phyloP scores from a whole-genome alignment of 1,140 invertebrate genomes.

The Aplysia californica region DNA sequence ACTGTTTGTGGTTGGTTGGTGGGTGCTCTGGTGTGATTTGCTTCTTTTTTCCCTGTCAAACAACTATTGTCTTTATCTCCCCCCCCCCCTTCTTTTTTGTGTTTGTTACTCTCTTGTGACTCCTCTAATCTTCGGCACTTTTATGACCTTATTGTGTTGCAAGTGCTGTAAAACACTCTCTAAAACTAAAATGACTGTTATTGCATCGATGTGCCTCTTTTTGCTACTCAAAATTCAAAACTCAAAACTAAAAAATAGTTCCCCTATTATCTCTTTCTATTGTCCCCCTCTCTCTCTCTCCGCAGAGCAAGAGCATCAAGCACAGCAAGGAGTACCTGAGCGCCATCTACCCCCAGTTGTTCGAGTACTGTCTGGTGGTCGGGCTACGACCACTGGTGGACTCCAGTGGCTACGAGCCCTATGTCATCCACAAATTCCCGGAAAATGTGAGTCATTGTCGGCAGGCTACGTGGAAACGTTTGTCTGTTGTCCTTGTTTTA shows the following conservation, averaged over 20 bases:
- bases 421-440: slow-evolving; percentile 63
- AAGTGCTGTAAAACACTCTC: background rate
- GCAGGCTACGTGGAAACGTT: no score
- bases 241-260: no score
- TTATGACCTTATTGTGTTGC: background rate
- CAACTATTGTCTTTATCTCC: no score
- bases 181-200: background rate
- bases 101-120: no score
- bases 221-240: no score
- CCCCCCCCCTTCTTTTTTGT: no score
- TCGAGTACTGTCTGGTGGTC: slow-evolving; percentile 65
- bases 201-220: background rate
- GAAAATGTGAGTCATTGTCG: slow-evolving; percentile 58
- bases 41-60: no score
- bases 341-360: slow-evolving; percentile 60
- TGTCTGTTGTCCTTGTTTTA: no score
- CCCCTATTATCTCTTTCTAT: no score
- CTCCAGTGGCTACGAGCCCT: slow-evolving; percentile 47
- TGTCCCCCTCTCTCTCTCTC: background rate
- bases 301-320: slow-evolving; percentile 29
- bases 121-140: background rate
- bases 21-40: no score
- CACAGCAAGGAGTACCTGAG: slow-evolving; percentile 33
- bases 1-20: no score
- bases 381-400: slow-evolving; percentile 43